A percentile compares a stretch with the other conserved stretches of the same genome.
Evolutionary conservation across 2,113 vertebrate genomes (phyloP).

Genomic region (Sphaerodactylus townsendi): DNA sequence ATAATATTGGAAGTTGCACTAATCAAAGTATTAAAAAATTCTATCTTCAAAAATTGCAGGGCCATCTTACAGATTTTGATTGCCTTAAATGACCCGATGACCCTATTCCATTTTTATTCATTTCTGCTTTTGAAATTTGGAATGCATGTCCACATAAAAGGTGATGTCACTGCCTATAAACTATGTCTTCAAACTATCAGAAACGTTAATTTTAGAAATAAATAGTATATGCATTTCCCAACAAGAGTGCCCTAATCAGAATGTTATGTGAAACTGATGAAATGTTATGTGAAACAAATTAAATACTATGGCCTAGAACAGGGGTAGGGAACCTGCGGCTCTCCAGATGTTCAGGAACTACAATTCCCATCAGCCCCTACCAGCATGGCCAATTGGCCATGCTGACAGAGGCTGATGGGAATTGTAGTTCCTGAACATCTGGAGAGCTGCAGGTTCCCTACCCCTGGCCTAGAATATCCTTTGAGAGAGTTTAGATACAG

Average conservation of each 20-base stretch:
- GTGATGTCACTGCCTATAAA: not conserved
- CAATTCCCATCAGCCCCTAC: no score
- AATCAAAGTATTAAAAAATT: not conserved
- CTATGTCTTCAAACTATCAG: not conserved
- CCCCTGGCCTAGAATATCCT: conserved; percentile 46
- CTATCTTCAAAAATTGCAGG: not conserved
- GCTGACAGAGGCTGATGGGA: no score
- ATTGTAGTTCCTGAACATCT: no score
- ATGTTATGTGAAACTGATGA: conserved; percentile 69
- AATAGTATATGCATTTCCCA: not conserved
- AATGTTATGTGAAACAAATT: conserved; percentile 70
- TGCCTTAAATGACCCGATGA: not conserved
- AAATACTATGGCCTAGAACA: no score
- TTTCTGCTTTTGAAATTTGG: not conserved
- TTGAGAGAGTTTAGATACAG: conserved; percentile 59
- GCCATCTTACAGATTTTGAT: not conserved
- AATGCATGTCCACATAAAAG: not conserved
- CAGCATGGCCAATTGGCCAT: no score
- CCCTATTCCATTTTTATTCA: no score
- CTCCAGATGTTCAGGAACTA: no score
- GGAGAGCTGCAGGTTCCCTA: no score
- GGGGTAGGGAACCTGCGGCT: no score
- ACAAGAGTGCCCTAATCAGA: conserved; percentile 45
- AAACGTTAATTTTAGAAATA: not conserved
- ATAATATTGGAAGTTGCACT: not conserved